phyloP scores from a whole-genome alignment of 2,113 vertebrate genomes.

The Sakesphorus luctuosus region DNA sequence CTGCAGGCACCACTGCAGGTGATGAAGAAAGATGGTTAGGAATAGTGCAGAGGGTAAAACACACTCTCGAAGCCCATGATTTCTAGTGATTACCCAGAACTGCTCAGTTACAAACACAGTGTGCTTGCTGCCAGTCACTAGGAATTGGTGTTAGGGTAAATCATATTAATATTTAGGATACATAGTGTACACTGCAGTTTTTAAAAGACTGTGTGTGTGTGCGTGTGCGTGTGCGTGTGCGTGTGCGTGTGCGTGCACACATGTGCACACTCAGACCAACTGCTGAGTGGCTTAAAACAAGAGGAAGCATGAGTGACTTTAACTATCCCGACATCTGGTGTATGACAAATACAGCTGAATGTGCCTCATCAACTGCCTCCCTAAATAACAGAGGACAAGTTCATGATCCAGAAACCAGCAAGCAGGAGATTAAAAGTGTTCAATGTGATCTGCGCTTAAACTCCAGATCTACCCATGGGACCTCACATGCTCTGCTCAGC shows the following conservation, averaged over 20 bases:
- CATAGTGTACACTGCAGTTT: neutral
- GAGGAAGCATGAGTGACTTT: slow-evolving; percentile 55
- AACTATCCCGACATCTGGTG: slow-evolving; percentile 31
- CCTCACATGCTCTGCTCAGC: neutral
- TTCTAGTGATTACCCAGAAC: neutral
- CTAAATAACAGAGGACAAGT: slow-evolving; percentile 46
- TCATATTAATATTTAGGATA: neutral
- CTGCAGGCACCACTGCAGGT: neutral
- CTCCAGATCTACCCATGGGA: neutral
- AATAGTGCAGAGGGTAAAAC: slow-evolving; percentile 13
- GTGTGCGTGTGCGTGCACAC: too few species aligned
- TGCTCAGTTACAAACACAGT: neutral
- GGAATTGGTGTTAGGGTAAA: neutral
- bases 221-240: too few species aligned
- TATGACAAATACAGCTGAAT: slow-evolving; percentile 31
- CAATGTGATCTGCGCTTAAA: neutral
- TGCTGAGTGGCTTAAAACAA: neutral
- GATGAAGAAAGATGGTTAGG: neutral
- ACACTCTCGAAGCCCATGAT: neutral
- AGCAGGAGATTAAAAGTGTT: neutral
- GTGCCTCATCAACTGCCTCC: slow-evolving; percentile 15
- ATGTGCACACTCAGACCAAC: neutral
- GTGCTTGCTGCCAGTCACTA: neutral
- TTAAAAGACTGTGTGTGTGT: neutral
- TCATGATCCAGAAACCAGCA: slow-evolving; percentile 51